These are phyloP conservation scores for Nycteola revayana DNA, from an alignment of 2,888 invertebrate genomes.

Conservation along the genomic window DNA sequence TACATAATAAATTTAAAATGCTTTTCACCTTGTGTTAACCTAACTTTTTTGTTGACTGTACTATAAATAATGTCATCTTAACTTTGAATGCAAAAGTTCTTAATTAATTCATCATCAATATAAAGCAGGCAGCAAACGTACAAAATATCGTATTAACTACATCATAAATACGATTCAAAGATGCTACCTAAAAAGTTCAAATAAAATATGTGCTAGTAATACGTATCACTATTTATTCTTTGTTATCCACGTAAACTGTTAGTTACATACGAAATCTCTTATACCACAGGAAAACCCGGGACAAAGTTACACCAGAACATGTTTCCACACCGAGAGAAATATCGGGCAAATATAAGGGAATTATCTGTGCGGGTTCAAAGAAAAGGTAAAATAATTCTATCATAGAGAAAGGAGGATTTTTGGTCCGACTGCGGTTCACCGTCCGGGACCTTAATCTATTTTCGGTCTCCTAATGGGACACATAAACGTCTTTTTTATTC, in stretches of 20 bases:
- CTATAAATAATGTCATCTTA: too few species aligned
- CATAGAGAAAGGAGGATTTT: conserved; percentile 20
- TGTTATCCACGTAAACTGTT: background rate
- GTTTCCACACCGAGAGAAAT: conserved; percentile 21
- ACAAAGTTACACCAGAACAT: conserved; percentile 15
- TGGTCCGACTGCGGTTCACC: conserved; percentile 24
- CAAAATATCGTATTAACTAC: too few species aligned
- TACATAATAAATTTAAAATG: too few species aligned
- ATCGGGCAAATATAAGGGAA: conserved; percentile 21
- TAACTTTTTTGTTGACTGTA: too few species aligned
- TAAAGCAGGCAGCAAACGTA: too few species aligned
- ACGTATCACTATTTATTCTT: too few species aligned
- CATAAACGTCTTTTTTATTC: conserved; percentile 31
- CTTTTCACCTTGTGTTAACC: too few species aligned
- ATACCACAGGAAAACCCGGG: conserved; percentile 7
- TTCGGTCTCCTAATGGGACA: conserved; percentile 30
- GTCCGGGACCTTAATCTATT: conserved; percentile 38
- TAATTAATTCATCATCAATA: too few species aligned
- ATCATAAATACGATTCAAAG: too few species aligned
- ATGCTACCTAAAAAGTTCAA: too few species aligned
- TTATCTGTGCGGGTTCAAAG: conserved; percentile 25
- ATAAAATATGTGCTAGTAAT: too few species aligned
- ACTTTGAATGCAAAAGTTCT: too few species aligned
- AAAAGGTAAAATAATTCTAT: conserved; percentile 34
- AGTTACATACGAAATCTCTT: conserved; percentile 5